Evolutionary conservation across 2,888 invertebrate genomes (phyloP).

Genomic region (Drosophila borborema): DNA sequence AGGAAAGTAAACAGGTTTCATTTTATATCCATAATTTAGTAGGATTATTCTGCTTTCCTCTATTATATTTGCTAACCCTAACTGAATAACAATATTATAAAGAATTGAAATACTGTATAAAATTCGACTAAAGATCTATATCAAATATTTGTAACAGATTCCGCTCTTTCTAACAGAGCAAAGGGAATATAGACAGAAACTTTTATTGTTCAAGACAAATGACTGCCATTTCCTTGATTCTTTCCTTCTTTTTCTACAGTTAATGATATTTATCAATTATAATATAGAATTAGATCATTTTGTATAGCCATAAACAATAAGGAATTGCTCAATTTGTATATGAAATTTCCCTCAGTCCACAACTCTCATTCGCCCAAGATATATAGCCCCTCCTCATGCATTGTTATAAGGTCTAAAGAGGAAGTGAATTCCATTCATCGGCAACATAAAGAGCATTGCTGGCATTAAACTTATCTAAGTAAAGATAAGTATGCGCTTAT

Average conservation of each 20-base stretch:
- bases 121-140: too few species aligned
- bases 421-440: conserved; percentile 29
- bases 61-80: too few species aligned
- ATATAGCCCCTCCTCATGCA: background rate
- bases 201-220: too few species aligned
- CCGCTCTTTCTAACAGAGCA: too few species aligned
- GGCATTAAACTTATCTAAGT: conserved; percentile 17
- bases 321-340: background rate
- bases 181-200: too few species aligned
- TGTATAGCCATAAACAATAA: background rate
- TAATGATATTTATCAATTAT: background rate
- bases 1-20: background rate
- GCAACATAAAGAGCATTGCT: conserved; percentile 16
- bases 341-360: background rate
- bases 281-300: background rate
- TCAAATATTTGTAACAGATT: too few species aligned
- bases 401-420: conserved; percentile 21
- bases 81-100: too few species aligned
- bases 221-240: too few species aligned
- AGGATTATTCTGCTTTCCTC: too few species aligned
- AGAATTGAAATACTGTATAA: too few species aligned
- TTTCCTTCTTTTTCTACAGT: too few species aligned
- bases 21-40: too few species aligned
- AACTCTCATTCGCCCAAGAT: background rate
- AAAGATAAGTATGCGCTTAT: conserved; percentile 25